Evolutionary conservation across 2,113 vertebrate genomes (phyloP), one percentile per base, ranked within the genome.

Genomic region (Zeus faber): DNA sequence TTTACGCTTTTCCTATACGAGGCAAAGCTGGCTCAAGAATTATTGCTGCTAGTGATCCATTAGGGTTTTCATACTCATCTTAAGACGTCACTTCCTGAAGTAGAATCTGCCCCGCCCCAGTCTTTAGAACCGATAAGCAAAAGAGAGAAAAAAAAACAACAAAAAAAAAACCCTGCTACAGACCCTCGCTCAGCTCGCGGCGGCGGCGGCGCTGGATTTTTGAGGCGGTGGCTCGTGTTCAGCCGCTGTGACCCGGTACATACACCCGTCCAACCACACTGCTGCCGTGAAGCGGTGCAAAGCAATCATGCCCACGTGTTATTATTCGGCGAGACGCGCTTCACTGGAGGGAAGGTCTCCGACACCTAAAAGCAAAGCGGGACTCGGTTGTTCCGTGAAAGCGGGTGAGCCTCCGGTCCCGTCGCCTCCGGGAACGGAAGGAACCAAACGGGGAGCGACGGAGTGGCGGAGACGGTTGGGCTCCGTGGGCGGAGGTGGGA

Each of bases 31-130:
- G 49, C 45, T 65, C 10, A 50, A 65, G 44, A 78, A 77, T 26
- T 62, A 49, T 57, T 74, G 81, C 77, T 84, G 81, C 80, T 85
- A 74, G 63, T 55, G 63, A 67, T 61, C 56, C 65, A 9, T 43
- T 58, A 53, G 41, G 23, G 50, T 68, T 26, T 45, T 61, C 53
- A 60, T 61, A 16, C 16, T 56, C 57, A 55, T 18, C 54, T 33
- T 47, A 39, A 56, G 58, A 58, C 53, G 18, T 8, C 46, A 67
- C 51, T 47, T 46, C 49, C 62, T 37, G 45, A 58, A 67, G 37
- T 54, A 44, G 43, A 53, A 18, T 21, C 31, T 27, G 21, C 20
- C 3, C 16, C 18, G 20, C 31, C 64, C 55, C 39, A 18, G 9
- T 11, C 24, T 16, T 61, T 44, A 58, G 55, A 56, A 25, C 17